Percentiles rank a stretch among this genome's conserved stretches.
These are phyloP conservation scores for Oxyruncus cristatus DNA, from an alignment of 2,113 vertebrate genomes.

Conservation along the genomic window DNA sequence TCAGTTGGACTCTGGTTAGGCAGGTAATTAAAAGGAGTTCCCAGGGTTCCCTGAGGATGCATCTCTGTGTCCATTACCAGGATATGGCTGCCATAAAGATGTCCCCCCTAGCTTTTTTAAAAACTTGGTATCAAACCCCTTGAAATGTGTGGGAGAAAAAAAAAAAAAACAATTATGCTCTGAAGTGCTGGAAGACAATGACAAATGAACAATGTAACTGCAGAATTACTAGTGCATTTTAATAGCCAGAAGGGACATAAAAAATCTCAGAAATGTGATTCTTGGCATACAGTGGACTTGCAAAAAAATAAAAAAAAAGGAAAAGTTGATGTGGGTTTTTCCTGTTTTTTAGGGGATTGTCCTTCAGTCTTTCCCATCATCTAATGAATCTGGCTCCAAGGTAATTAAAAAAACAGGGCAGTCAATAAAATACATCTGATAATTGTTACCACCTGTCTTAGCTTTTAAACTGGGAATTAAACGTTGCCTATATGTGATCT, in stretches of 20 bases:
- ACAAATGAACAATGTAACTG: not conserved
- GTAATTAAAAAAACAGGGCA: not conserved
- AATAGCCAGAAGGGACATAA: not conserved
- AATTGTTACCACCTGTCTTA: not conserved
- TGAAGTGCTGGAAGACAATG: not conserved
- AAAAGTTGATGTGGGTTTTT: not conserved
- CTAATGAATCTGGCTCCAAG: not conserved
- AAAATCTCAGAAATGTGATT: not conserved
- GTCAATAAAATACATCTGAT: not conserved
- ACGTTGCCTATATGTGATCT: not conserved
- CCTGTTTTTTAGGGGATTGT: not conserved
- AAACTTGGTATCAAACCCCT: not conserved
- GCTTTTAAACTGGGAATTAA: not conserved
- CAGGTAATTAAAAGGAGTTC: slow-evolving; percentile 9
- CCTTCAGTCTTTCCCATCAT: not conserved
- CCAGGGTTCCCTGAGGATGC: not conserved
- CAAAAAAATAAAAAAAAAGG: not conserved
- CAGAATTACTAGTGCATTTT: not conserved
- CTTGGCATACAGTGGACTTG: not conserved
- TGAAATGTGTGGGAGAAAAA: not conserved
- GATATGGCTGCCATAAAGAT: not conserved
- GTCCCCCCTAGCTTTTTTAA: not conserved
- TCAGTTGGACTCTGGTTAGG: not conserved
- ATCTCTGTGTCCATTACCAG: not conserved
- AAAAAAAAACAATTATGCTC: not conserved